Conservation (phyloP, 2,113 vertebrate species). For the Lophotis ruficrista region DNA sequence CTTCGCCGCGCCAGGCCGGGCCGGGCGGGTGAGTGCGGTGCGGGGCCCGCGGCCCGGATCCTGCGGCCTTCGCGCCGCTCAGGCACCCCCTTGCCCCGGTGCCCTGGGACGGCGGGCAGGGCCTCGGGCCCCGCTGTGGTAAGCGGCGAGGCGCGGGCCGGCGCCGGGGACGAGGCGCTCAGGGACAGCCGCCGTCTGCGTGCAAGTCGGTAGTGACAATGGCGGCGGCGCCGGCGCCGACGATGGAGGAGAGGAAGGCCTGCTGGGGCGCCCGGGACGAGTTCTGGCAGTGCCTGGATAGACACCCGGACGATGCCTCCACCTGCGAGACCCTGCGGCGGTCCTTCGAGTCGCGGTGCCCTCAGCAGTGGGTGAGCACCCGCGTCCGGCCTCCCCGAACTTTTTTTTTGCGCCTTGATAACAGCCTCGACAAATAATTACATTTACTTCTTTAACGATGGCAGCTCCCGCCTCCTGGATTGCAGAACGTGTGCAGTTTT, state of each 20-base stretch:
- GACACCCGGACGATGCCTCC: slow-evolving; percentile 65
- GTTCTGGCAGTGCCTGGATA: slow-evolving; percentile 90
- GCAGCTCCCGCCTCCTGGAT: accelerated
- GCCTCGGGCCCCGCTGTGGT: neutral
- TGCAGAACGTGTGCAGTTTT: accelerated
- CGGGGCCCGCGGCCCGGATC: accelerated
- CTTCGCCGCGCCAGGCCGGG: neutral
- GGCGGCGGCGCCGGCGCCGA: slow-evolving; percentile 89
- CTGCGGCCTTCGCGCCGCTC: no score
- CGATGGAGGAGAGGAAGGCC: slow-evolving; percentile 79
- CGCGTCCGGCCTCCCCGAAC: neutral
- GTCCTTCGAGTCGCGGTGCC: slow-evolving; percentile 85
- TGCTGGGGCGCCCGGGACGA: slow-evolving; percentile 90
- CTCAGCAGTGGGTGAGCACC: slow-evolving; percentile 88
- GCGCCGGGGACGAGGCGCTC: neutral
- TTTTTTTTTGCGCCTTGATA: no score
- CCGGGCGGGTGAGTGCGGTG: neutral
- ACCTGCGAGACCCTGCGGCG: slow-evolving; percentile 77
- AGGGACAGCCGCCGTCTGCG: accelerated
- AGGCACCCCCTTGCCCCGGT: neutral
- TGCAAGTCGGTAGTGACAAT: slow-evolving; percentile 53
- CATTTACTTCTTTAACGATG: accelerated
- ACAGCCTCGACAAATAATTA: accelerated
- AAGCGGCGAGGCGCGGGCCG: neutral
- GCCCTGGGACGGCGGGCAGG: neutral